These are phyloP conservation scores for Chrysogorgia sp. DNA, from an alignment of 92 coral and sea anemone species.

Conservation along the genomic window DNA sequence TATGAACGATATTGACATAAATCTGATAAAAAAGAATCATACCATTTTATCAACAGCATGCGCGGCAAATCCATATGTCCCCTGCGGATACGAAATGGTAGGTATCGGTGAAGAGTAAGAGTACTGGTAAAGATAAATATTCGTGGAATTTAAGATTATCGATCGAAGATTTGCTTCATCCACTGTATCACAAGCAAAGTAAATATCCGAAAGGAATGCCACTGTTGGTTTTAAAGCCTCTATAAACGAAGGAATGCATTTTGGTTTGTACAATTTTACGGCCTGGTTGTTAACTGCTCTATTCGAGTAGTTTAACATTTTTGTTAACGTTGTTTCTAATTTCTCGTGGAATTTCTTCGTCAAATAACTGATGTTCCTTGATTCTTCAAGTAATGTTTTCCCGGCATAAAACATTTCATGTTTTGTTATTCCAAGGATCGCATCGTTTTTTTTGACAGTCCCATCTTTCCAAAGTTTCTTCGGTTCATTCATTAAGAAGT, in stretches of 20 bases:
- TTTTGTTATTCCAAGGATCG: neutral
- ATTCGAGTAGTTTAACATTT: neutral
- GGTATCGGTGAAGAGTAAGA: neutral
- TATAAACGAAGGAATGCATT: neutral
- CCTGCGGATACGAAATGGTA: neutral
- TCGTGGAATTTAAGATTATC: too few relatives aligned
- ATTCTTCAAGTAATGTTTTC: neutral
- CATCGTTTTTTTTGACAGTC: neutral
- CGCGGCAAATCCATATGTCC: neutral
- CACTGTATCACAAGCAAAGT: neutral
- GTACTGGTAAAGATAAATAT: neutral
- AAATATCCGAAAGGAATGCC: neutral
- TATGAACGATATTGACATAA: too few relatives aligned
- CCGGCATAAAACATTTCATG: neutral
- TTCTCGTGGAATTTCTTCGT: neutral
- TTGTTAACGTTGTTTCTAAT: too few relatives aligned
- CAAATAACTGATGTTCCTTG: neutral
- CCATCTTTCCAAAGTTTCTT: neutral
- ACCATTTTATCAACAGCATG: neutral
- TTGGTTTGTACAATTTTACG: neutral
- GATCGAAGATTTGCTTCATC: neutral
- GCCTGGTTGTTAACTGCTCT: neutral
- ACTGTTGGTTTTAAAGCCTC: too few relatives aligned
- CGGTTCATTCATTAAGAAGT: neutral
- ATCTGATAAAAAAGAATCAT: too few relatives aligned